These are phyloP conservation scores for Dione vanillae DNA, from an alignment of 2,888 invertebrate genomes.

Conservation along the genomic window DNA sequence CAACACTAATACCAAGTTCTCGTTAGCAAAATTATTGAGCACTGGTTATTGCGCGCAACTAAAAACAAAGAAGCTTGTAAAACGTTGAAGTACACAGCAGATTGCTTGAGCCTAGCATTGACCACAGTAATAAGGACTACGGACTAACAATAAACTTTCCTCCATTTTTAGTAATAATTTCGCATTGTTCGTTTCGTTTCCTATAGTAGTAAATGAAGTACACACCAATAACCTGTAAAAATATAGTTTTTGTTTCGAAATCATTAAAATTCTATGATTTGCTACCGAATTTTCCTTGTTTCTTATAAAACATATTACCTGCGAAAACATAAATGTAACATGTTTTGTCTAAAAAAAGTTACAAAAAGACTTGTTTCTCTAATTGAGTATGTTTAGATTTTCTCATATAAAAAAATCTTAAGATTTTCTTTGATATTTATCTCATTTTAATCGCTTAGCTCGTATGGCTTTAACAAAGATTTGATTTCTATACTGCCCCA, in stretches of 20 bases:
- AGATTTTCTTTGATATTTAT: no score
- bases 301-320: no score
- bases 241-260: not conserved
- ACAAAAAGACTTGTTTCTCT: no score
- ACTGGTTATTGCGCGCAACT: constrained; percentile 67
- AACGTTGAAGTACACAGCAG: constrained; percentile 64
- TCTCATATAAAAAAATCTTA: no score
- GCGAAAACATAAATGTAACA: no score
- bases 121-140: constrained; percentile 55
- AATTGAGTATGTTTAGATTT: no score
- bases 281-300: no score
- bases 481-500: no score
- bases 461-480: no score
- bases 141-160: constrained; percentile 42
- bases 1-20: constrained; percentile 42
- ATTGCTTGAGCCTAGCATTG: constrained; percentile 58
- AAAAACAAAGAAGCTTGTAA: constrained; percentile 77
- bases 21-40: constrained; percentile 68
- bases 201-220: constrained; percentile 16
- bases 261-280: no score
- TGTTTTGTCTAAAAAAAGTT: no score
- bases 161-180: constrained; percentile 12
- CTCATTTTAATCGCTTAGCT: no score
- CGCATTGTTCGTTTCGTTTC: constrained; percentile 10
- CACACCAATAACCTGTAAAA: not conserved